Percentiles rank a stretch among this genome's conserved stretches.
phyloP scores from a whole-genome alignment of 2,888 invertebrate genomes.

The Drosophila heteroneura region DNA sequence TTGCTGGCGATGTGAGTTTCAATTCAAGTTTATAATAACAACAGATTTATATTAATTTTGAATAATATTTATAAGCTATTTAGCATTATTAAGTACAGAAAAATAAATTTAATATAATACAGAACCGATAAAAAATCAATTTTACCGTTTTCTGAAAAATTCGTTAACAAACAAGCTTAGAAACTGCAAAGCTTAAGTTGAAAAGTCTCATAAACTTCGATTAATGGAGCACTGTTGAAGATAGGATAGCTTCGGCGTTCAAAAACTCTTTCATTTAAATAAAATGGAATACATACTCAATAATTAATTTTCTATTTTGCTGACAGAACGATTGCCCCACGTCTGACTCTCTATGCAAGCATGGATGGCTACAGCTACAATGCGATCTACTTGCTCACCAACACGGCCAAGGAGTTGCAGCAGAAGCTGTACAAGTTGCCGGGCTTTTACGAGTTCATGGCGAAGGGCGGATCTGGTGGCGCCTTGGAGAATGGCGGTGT shows the following conservation, averaged over 20 bases:
- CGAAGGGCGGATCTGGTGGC: slow-evolving; percentile 75
- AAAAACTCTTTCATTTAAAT: background rate
- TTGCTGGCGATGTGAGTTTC: background rate
- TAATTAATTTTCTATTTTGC: background rate
- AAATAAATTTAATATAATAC: background rate
- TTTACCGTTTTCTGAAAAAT: too few species aligned
- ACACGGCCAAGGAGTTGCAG: slow-evolving; percentile 89
- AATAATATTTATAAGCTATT: background rate
- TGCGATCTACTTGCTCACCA: slow-evolving; percentile 91
- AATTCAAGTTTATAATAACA: background rate
- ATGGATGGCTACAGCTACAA: slow-evolving; percentile 90
- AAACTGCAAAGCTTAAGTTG: background rate
- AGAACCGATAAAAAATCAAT: background rate
- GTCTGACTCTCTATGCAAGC: slow-evolving; percentile 93
- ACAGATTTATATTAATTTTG: background rate
- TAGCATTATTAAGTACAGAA: background rate
- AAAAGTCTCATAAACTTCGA: background rate
- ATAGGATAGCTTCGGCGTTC: background rate
- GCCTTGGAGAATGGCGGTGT: slow-evolving; percentile 65
- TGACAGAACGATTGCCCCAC: slow-evolving; percentile 89
- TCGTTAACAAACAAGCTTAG: background rate
- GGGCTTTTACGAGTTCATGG: slow-evolving; percentile 85
- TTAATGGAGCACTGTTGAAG: background rate
- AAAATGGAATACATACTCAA: background rate
- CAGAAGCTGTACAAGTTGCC: slow-evolving; percentile 88